These are phyloP conservation scores for human DNA, from an alignment of 2,113 vertebrate genomes.

Conservation along the genomic window DNA sequence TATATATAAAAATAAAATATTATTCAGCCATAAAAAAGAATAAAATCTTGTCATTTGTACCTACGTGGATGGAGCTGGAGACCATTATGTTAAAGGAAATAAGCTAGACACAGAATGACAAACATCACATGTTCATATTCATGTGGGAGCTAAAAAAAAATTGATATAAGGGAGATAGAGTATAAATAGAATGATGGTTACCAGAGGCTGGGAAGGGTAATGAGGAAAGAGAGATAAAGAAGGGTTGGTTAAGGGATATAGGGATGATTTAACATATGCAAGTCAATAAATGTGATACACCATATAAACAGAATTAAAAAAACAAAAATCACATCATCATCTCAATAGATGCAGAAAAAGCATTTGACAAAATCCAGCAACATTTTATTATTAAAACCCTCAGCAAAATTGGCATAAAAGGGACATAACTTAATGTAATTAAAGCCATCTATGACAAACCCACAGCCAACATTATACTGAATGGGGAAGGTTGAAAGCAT, in stretches of 20 bases:
- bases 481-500: no score
- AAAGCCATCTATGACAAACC: no score
- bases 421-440: no score
- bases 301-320: no score
- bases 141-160: background rate
- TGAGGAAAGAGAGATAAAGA: background rate
- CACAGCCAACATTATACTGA: no score
- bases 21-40: background rate
- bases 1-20: background rate
- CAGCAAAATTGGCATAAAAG: no score
- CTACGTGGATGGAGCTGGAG: background rate
- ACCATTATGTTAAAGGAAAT: background rate
- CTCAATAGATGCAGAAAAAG: no score
- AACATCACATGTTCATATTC: background rate
- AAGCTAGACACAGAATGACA: background rate
- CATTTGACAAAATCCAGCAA: no score
- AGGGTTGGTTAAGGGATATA: background rate
- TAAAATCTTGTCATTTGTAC: background rate
- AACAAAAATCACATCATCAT: no score
- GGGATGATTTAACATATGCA: no score
- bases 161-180: background rate
- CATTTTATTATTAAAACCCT: no score
- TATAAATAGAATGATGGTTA: background rate
- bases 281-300: no score
- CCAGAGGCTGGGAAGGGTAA: background rate